Evolutionary conservation across 2,888 invertebrate genomes (phyloP), one percentile per base, ranked within the genome.

Genomic region (Eristalinus sepulchralis): DNA sequence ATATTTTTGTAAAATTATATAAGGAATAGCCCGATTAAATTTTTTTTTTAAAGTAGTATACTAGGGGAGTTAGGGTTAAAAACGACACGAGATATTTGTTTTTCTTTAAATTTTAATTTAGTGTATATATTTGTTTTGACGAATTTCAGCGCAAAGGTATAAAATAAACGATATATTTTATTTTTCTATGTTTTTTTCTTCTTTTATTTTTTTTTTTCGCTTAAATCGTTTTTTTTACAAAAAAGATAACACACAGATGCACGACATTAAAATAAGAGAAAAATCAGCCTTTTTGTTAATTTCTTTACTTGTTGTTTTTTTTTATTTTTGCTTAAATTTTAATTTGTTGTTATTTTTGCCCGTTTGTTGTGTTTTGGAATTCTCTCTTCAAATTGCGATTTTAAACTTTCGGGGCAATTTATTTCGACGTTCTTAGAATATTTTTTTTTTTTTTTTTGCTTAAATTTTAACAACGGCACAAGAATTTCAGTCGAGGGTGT

Each of bases 211-310:
- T 47, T 36, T 71, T 66, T 82, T 85, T 47, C n/a, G 47, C 17
- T 47, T 39, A 39, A 6, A 39, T 13, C 39, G 39, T 39, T 39
- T 39, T 17, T n/a, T 17, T 81, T 85, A 83, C 75, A 60, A 81
- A 68, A 80, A 67, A 83, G 84, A 86, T 27, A 76, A 83, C 75
- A 75, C 90, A 89, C 90, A 91, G 90, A 91, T 90, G 91, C 90
- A 91, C 91, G 91, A 91, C 91, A 91, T 90, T 89, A 89, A 89
- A 91, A 91, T 91, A 91, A 90, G 89, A 89, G 85, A 88, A 90
- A 92, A 92, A 92, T 92, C 92, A 92, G 92, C 92, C 92, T 92
- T 92, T 91, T 90, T 90, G 91, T 91, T 91, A 53, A 64, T 63
- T 53, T 34, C 47, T 88, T 81, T 81, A 62, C 53, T 67, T 79